A percentile compares a stretch with the other conserved stretches of the same genome.
phyloP scores from a whole-genome alignment of 2,888 invertebrate species.

The Oegoconia quadripuncta region DNA sequence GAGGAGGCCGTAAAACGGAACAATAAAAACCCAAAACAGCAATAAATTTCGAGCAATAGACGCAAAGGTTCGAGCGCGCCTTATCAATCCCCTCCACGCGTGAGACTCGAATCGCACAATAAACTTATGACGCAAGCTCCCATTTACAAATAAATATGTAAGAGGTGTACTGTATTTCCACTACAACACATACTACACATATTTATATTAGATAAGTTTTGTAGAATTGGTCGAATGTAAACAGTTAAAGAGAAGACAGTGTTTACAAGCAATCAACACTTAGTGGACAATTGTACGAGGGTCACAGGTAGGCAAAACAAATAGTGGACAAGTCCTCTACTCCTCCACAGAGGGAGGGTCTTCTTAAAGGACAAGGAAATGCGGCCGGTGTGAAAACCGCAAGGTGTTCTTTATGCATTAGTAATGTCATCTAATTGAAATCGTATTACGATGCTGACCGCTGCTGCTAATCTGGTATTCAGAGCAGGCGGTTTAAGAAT shows the following conservation, averaged over 20 bases:
- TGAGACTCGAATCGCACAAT: constrained; percentile 66
- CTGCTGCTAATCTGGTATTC: constrained; percentile 50
- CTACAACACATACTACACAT: too few relatives aligned
- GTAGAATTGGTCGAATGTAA: constrained; percentile 34
- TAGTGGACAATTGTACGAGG: constrained; percentile 69
- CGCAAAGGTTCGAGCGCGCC: constrained; percentile 76
- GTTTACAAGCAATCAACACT: constrained; percentile 77
- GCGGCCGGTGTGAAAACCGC: constrained; percentile 54
- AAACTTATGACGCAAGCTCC: constrained; percentile 68
- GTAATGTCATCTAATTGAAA: constrained; percentile 71
- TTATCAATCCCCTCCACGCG: constrained; percentile 78
- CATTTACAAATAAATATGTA: constrained; percentile 26
- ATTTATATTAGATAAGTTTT: too few relatives aligned
- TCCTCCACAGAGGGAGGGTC: constrained; percentile 59
- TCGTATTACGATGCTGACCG: constrained; percentile 59
- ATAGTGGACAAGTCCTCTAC: constrained; percentile 60
- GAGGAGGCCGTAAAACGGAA: constrained; percentile 79
- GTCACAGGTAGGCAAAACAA: constrained; percentile 72
- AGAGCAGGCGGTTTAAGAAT: constrained; percentile 26
- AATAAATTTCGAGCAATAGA: constrained; percentile 79
- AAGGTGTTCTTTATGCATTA: constrained; percentile 72
- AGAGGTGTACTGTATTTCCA: too few relatives aligned
- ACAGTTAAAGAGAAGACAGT: constrained; percentile 55
- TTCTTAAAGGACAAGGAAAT: constrained; percentile 67
- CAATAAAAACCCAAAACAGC: constrained; percentile 81